Conservation (phyloP, 2,797 vertebrate species). For the Sylvia borin region DNA sequence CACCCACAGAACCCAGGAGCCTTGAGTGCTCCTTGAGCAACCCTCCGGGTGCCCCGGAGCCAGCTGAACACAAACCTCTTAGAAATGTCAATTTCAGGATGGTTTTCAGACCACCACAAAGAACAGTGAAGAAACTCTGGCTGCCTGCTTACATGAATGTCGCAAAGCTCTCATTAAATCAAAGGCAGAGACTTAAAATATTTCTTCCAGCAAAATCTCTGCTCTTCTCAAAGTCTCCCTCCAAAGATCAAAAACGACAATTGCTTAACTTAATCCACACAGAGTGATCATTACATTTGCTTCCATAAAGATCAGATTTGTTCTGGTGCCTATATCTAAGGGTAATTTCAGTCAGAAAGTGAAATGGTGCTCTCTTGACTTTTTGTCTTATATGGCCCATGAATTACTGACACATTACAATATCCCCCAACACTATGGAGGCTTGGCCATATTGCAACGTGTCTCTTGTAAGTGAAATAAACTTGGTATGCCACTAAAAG, state of each 20-base stretch:
- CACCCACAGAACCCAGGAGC: rapidly evolving
- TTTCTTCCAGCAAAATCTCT: conserved; percentile 38
- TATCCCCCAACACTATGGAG: conserved; percentile 16
- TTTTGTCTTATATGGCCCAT: conserved; percentile 57
- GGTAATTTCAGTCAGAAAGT: conserved; percentile 70
- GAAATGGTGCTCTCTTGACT: conserved; percentile 57
- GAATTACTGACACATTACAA: conserved; percentile 56
- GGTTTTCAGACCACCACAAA: not conserved
- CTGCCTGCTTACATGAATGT: not conserved
- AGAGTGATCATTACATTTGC: conserved; percentile 35
- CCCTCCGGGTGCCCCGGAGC: rapidly evolving
- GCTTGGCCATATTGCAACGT: conserved; percentile 48
- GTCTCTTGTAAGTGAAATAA: conserved; percentile 59
- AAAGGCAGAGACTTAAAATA: conserved; percentile 25
- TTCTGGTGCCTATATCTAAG: conserved; percentile 53
- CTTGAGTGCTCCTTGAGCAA: not conserved
- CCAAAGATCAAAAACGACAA: conserved; percentile 34
- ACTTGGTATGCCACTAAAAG: conserved; percentile 67
- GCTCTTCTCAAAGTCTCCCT: conserved; percentile 4
- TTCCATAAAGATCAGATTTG: conserved; percentile 40
- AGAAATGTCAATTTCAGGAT: not conserved
- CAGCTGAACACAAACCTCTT: not conserved
- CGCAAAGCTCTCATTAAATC: not conserved
- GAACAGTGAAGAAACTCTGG: not conserved
- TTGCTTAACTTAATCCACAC: conserved; percentile 47